A percentile compares a stretch with the other conserved stretches of the same genome.
These are phyloP conservation scores for Eumerus sabulonum DNA, from an alignment of 2,888 invertebrate genomes.

Conservation along the genomic window DNA sequence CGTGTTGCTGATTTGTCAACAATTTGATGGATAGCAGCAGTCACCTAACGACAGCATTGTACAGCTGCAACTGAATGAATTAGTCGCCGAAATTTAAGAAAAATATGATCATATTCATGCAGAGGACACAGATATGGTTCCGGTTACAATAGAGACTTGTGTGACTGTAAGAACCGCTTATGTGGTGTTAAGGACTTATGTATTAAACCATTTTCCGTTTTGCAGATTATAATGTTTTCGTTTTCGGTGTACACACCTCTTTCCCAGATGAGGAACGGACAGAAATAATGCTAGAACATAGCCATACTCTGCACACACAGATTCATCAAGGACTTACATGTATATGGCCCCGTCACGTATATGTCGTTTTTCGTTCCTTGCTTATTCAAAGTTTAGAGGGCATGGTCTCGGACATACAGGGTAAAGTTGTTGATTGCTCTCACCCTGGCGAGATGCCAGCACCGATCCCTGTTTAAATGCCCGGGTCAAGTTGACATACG, in stretches of 20 bases:
- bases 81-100: slow-evolving; percentile 70
- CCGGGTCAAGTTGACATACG: too few species aligned
- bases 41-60: slow-evolving; percentile 70
- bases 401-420: too few species aligned
- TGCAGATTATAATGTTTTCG: slow-evolving; percentile 15
- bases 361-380: too few species aligned
- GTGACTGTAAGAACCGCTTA: slow-evolving; percentile 54
- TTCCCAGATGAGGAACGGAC: slow-evolving; percentile 4
- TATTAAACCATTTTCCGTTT: neutral
- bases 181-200: neutral
- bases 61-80: slow-evolving; percentile 71
- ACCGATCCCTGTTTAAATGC: too few species aligned
- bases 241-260: neutral
- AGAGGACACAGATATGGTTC: slow-evolving; percentile 71
- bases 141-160: slow-evolving; percentile 71
- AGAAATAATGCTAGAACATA: too few species aligned
- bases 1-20: slow-evolving; percentile 70
- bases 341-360: too few species aligned
- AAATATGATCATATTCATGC: slow-evolving; percentile 72
- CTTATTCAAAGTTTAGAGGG: too few species aligned
- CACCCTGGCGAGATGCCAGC: too few species aligned
- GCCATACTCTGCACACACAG: too few species aligned
- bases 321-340: too few species aligned
- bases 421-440: too few species aligned
- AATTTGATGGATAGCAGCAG: slow-evolving; percentile 66